Evolutionary conservation across 1,140 invertebrate species (phyloP), one percentile per base, ranked within the genome.

Genomic region (Drosophila punjabiensis): DNA sequence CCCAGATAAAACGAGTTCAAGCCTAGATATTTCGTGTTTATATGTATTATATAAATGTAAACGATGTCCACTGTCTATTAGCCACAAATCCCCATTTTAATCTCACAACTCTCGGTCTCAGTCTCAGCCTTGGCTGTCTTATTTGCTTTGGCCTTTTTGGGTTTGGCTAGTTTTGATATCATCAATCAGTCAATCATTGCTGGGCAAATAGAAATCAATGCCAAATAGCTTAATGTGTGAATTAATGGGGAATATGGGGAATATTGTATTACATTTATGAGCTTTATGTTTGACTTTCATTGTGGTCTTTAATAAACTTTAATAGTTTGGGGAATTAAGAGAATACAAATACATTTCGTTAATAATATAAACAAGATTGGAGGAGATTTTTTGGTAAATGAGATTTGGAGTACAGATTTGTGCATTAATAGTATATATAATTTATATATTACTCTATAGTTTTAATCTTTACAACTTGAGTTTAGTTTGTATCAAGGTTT

Each of bases 201-300:
- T 41, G 20, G 32, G 58, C 69, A 79, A 79, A 80, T 80, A 79
- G 68, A 71, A 87, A 79, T 80, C 79, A 82, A 74, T 73, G 80
- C 79, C 79, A 82, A 82, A 71, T 78, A 77, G 63, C 59, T 71
- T 74, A 73, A 79, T 74, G 33, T 66, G 60, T 66, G 60, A 71
- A 56, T 66, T 62, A 66, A 66, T 63, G 71, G 41, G 79, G 32
- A 61, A 48, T 56, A 61, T 64, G 18, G 16, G 5, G 18, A 11
- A 35, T 39, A 71, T 71, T 79, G 59, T 63, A 79, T 79, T 79
- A 60, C 76, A 71, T 53, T 70, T 79, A 53, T 59, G 47, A 60
- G 59, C 53, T 64, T 33, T 28, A 10, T 61, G 47, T 62, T 58
- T 62, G 47, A 35, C n/a, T 66, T 66, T 48, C 6, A n/a, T 39